Evolutionary conservation across 2,113 vertebrate species (phyloP).

Genomic region (Pleuronectes platessa): DNA sequence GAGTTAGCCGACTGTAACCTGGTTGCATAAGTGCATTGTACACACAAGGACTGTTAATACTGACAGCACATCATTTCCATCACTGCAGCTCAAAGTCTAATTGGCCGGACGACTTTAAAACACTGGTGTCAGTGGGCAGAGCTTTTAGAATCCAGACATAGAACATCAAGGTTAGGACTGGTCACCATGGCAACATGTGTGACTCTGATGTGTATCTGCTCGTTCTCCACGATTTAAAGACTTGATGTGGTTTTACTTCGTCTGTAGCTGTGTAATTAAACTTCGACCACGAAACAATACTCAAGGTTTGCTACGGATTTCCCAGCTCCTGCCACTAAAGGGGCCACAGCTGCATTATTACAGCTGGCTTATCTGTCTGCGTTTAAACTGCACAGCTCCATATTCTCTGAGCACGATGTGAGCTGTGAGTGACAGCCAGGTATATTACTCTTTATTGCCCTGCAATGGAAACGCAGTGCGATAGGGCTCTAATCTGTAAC

Average conservation of each 20-base stretch:
- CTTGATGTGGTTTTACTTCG: not conserved
- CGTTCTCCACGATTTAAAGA: not conserved
- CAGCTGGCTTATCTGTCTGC: constrained; percentile 51
- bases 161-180: not conserved
- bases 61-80: not conserved
- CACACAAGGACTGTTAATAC: not conserved
- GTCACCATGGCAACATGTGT: not conserved
- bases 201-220: not conserved
- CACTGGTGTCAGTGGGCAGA: not conserved
- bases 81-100: not conserved
- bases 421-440: constrained; percentile 62
- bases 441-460: constrained; percentile 69
- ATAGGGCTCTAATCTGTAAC: constrained; percentile 69
- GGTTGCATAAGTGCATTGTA: not conserved
- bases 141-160: no score
- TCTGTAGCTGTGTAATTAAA: not conserved
- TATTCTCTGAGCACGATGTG: constrained; percentile 56
- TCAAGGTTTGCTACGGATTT: constrained; percentile 1
- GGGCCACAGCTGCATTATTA: constrained; percentile 42
- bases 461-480: constrained; percentile 47
- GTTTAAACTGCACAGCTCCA: constrained; percentile 44
- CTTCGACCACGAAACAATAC: constrained; percentile 6
- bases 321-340: constrained; percentile 4
- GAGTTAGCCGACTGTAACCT: not conserved
- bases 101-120: not conserved